A percentile compares a stretch with the other conserved stretches of the same genome.
Evolutionary conservation across 2,797 vertebrate genomes (phyloP).

Genomic region (Rousettus madagascariensis): DNA sequence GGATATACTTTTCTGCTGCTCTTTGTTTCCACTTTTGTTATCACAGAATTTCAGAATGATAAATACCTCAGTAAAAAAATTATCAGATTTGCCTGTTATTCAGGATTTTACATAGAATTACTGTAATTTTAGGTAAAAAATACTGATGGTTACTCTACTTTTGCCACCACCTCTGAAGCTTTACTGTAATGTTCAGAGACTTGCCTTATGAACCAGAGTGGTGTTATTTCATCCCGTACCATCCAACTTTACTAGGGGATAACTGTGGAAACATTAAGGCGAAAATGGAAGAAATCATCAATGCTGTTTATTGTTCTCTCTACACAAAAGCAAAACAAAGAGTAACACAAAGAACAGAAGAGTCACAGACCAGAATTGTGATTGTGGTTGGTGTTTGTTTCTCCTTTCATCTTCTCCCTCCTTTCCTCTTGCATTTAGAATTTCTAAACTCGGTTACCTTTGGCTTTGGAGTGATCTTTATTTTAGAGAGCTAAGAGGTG

Average conservation of each 20-base stretch:
- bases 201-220: not conserved
- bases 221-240: not conserved
- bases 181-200: not conserved
- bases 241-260: not conserved
- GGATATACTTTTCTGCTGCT: not conserved
- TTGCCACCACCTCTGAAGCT: not conserved
- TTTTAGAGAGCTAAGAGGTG: not conserved
- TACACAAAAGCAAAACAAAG: not conserved
- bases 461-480: constrained; percentile 32
- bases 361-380: not conserved
- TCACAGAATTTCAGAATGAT: not conserved
- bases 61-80: constrained; percentile 2
- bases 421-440: not conserved
- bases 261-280: not conserved
- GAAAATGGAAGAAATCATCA: not conserved
- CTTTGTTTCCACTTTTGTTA: not conserved
- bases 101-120: not conserved
- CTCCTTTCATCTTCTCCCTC: not conserved
- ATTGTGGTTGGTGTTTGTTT: not conserved
- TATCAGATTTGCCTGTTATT: not conserved
- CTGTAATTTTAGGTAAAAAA: not conserved
- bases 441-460: not conserved
- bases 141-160: not conserved
- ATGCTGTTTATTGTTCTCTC: not conserved
- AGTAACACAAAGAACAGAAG: not conserved